Evolutionary conservation across 2,113 vertebrate genomes (phyloP).

Genomic region (Macheiramphus alcinus): DNA sequence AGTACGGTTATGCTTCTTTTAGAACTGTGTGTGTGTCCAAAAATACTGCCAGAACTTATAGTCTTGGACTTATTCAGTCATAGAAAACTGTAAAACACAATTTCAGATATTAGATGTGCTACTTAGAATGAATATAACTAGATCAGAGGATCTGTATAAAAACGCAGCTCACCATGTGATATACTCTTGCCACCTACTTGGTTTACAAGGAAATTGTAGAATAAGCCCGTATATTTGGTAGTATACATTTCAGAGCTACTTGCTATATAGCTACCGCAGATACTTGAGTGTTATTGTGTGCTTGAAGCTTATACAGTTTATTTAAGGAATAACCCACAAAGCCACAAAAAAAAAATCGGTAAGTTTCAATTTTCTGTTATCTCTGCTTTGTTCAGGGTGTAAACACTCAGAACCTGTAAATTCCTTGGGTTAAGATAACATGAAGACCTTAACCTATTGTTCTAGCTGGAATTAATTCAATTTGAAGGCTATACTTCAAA

Average conservation of each 20-base stretch:
- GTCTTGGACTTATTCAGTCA: neutral
- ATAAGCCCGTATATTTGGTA: neutral
- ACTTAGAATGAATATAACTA: neutral
- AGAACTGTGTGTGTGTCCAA: neutral
- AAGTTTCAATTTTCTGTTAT: constrained; percentile 1
- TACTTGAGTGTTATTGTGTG: neutral
- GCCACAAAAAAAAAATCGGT: neutral
- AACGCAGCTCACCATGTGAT: neutral
- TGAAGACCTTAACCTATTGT: neutral
- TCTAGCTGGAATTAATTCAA: neutral
- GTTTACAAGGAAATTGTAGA: neutral
- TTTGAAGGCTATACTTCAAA: neutral
- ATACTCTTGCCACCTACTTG: neutral
- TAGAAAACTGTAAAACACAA: neutral
- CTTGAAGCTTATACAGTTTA: neutral
- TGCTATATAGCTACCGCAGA: neutral
- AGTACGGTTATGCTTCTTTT: neutral
- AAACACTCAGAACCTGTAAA: neutral
- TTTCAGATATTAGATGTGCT: neutral
- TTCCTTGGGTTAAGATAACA: neutral
- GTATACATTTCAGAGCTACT: neutral
- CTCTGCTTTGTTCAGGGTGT: neutral
- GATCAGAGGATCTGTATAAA: neutral
- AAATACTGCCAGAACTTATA: neutral
- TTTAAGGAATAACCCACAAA: neutral